Base-by-base conservation (phyloP, 2,888 invertebrate species). In the Mactromeris polynyma region DNA sequence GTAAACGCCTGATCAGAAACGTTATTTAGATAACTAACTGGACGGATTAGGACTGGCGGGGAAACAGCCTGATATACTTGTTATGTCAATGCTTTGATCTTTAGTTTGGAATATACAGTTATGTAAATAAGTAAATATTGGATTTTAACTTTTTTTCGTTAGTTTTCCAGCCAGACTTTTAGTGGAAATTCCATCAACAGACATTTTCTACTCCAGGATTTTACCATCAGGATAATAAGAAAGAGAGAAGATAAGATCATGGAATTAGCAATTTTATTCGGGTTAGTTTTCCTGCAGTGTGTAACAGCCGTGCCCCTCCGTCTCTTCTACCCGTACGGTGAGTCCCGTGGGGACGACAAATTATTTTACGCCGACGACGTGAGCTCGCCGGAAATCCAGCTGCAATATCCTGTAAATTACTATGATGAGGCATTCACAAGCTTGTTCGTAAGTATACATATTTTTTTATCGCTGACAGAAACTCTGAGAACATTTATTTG, bases 351-450 rank as follows among this genome's bases (percentile, higher is more conserved):
- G 90, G 98, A 98, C 95, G 96, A 97, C 81, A 95, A 96, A 58
- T 96, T 98, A 85, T 93, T 95, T 11, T 94, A 96, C 1, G 97
- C 97, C 0, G 97, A 97, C 93, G 98, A 98, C 92, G 97, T 97
- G 26, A 97, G 98, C n/a, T 97, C 98, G 19, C 97, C 97, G 0
- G 98, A 98, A 96, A 97, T 98, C 9, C 95, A 96, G 3, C 97
- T 98, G 1, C 97, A 97, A 95, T 98, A 98, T 58, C 98, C 99
- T 1, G 97, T 99, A 86, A 97, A 97, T 82, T 98, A 98, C 97
- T 99, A 98, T 96, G 98, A 98, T 93, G 98, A 98, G 93, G 97
- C 97, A 91, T 98, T 98, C 96, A 97, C 98, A 86, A 97, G 97
- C 54, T 97, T 99, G 95, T 99, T 97, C 97, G 99, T 99, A 97